These are phyloP conservation scores for human DNA, from an alignment of 2,113 vertebrate genomes.

Conservation along the genomic window DNA sequence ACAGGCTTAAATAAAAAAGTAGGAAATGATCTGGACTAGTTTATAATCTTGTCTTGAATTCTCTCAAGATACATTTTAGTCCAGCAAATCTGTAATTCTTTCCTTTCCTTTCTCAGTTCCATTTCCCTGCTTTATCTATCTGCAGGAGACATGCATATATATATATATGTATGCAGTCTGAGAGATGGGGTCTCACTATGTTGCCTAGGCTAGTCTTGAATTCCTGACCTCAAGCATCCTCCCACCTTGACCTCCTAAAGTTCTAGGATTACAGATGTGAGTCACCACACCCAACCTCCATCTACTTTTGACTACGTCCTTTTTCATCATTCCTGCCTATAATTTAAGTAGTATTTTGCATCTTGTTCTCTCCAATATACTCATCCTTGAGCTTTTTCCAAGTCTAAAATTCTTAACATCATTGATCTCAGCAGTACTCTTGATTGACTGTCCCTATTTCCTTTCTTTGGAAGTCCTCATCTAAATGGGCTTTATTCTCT, in stretches of 20 bases:
- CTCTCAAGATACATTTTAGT: constrained; percentile 25
- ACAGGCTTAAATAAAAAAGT: constrained; percentile 30
- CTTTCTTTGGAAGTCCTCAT: neutral
- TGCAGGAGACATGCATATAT: neutral
- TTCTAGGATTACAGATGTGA: no score
- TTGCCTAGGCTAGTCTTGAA: no score
- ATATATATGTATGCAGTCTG: no score
- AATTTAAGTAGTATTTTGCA: constrained; percentile 12
- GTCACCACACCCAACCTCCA: neutral
- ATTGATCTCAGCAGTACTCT: neutral
- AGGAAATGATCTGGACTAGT: neutral
- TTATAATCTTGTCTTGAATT: constrained; percentile 47
- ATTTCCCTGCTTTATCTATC: neutral
- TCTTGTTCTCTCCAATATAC: neutral
- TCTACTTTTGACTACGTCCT: neutral
- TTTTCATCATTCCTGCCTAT: neutral
- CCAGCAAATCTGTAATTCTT: neutral
- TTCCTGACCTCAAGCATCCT: no score
- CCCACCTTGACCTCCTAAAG: no score
- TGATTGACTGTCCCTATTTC: neutral
- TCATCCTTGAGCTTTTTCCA: neutral
- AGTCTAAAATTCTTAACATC: neutral
- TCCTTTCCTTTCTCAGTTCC: neutral
- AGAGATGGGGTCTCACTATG: no score
- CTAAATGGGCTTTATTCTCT: neutral